phyloP scores from a whole-genome alignment of 2,797 vertebrate species.

The Hippoglossus hippoglossus region DNA sequence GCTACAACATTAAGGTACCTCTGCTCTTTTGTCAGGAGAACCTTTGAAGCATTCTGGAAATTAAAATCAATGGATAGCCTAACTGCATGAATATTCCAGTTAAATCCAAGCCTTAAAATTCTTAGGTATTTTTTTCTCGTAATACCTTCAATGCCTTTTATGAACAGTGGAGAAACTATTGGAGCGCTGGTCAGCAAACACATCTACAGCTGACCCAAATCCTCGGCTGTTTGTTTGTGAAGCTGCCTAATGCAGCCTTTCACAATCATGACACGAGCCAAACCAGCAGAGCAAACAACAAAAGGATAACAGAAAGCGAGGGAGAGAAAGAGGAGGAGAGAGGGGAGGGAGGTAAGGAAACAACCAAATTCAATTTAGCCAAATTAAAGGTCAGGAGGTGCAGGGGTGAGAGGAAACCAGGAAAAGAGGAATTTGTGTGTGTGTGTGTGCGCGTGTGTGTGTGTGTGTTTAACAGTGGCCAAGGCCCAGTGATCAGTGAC shows the following conservation, averaged over 20 bases:
- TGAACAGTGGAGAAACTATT: slow-evolving; percentile 30
- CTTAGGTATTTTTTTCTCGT: slow-evolving; percentile 6
- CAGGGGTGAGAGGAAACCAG: slow-evolving; percentile 1
- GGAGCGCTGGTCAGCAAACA: slow-evolving; percentile 55
- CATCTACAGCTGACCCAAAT: slow-evolving; percentile 59
- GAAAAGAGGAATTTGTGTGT: slow-evolving; percentile 4
- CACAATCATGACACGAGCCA: slow-evolving; percentile 39
- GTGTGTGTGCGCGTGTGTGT: slow-evolving; percentile 15
- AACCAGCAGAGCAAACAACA: slow-evolving; percentile 46
- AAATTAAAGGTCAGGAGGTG: slow-evolving; percentile 72
- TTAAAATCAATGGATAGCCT: not conserved
- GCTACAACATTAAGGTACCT: not conserved
- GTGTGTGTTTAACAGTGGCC: slow-evolving; percentile 51
- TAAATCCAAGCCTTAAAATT: not conserved
- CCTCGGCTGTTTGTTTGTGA: slow-evolving; percentile 63
- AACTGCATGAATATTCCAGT: not conserved
- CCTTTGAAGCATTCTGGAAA: not conserved
- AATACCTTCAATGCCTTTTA: slow-evolving; percentile 2
- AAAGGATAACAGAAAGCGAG: slow-evolving; percentile 22
- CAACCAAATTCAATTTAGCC: slow-evolving; percentile 72
- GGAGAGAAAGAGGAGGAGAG: slow-evolving; percentile 1
- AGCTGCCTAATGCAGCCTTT: slow-evolving; percentile 56
- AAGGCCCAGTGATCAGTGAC: slow-evolving; percentile 65
- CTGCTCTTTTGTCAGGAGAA: not conserved
- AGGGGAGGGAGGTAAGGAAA: slow-evolving; percentile 31